Conservation (phyloP, 2,797 vertebrate species). For the Ctenosaura bakeri region DNA sequence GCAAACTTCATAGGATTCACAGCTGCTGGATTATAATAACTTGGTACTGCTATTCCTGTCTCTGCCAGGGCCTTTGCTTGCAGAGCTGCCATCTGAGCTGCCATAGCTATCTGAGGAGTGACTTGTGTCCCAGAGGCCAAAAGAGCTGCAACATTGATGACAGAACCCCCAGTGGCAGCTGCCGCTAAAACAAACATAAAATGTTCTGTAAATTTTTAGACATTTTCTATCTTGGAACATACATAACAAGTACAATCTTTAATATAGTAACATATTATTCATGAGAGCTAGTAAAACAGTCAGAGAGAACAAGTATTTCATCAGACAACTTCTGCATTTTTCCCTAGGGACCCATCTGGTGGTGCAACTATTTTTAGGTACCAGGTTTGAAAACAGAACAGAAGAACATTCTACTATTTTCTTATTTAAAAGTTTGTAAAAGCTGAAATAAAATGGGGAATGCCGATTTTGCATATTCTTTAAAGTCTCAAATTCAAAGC, state of each 20-base stretch:
- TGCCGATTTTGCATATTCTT: not conserved
- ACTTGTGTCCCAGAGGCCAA: constrained; percentile 97
- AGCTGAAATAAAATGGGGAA: not conserved
- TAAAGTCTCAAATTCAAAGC: not conserved
- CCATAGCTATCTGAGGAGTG: constrained; percentile 98
- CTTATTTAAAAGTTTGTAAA: not conserved
- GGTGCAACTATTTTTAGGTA: constrained; percentile 4
- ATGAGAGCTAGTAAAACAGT: not conserved
- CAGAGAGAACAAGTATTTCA: not conserved
- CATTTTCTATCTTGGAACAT: too few relatives aligned
- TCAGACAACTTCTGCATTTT: not conserved
- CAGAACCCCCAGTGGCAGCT: constrained; percentile 85
- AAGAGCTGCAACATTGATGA: constrained; percentile 95
- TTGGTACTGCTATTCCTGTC: constrained; percentile 98
- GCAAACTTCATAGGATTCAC: constrained; percentile 99
- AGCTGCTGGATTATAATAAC: constrained; percentile 97
- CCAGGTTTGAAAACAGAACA: too few relatives aligned
- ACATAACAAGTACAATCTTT: not conserved
- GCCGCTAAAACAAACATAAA: constrained; percentile 69
- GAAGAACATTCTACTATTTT: not conserved
- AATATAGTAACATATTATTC: not conserved
- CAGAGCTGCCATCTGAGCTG: constrained; percentile 97
- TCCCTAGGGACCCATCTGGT: not conserved
- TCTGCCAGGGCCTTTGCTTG: constrained; percentile 97
- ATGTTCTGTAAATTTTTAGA: not conserved